These are phyloP conservation scores for Allobates femoralis DNA, from an alignment of 2,797 vertebrate species.

Conservation along the genomic window DNA sequence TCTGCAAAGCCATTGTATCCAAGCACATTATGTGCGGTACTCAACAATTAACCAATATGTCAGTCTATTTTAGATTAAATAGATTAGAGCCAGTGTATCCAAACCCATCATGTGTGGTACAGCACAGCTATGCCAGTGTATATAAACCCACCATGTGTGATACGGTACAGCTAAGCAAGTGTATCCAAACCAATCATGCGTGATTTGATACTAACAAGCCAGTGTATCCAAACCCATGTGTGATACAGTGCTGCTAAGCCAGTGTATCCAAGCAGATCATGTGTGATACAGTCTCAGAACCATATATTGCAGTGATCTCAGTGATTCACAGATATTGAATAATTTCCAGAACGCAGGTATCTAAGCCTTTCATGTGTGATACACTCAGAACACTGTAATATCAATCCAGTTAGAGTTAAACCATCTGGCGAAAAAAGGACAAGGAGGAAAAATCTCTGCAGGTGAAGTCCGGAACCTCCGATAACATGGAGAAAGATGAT, in stretches of 20 bases:
- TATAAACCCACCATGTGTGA: background rate
- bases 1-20: too few species aligned
- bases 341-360: background rate
- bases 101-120: background rate
- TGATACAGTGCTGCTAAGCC: background rate
- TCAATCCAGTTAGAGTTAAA: background rate
- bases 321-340: too few species aligned
- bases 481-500: slow-evolving; percentile 12
- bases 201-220: background rate
- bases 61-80: too few species aligned
- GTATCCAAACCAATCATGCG: background rate
- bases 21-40: too few species aligned
- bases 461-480: background rate
- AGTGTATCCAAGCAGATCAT: too few species aligned
- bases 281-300: background rate
- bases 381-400: background rate
- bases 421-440: slow-evolving; percentile 4
- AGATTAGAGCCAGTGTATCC: background rate
- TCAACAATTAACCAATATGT: too few species aligned
- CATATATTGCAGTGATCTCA: too few species aligned
- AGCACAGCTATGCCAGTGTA: background rate
- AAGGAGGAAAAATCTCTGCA: background rate
- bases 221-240: background rate
- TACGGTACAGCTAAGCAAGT: background rate
- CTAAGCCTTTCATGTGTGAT: slow-evolving; percentile 4